These are phyloP conservation scores for Epinephelus coioides DNA, from an alignment of 2,797 vertebrate species.

Conservation along the genomic window DNA sequence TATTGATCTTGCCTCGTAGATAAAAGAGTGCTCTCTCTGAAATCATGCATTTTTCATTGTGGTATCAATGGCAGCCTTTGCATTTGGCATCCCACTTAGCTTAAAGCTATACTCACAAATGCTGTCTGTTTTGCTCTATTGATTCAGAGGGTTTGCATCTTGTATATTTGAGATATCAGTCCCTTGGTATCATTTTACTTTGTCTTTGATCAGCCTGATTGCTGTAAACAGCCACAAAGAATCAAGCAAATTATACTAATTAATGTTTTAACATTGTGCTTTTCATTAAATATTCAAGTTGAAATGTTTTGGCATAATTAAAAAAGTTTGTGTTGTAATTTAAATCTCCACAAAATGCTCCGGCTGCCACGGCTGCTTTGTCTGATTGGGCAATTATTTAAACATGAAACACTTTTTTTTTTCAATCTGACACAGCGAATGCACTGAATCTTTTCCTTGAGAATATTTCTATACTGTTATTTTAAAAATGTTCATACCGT, in stretches of 20 bases:
- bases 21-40: conserved; percentile 85
- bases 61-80: conserved; percentile 87
- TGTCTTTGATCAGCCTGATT: conserved; percentile 84
- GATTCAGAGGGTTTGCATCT: conserved; percentile 84
- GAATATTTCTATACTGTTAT: conserved; percentile 35
- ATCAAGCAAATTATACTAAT: conserved; percentile 81
- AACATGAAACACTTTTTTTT: conserved; percentile 15
- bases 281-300: conserved; percentile 73
- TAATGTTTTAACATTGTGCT: conserved; percentile 70
- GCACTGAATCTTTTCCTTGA: conserved; percentile 14
- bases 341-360: conserved; percentile 23
- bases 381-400: conserved; percentile 37
- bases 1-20: conserved; percentile 87
- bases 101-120: conserved; percentile 88
- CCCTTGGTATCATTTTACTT: conserved; percentile 85
- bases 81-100: conserved; percentile 86
- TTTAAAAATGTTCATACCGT: conserved; percentile 35
- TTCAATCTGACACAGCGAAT: conserved; percentile 17
- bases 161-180: conserved; percentile 83
- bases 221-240: conserved; percentile 80
- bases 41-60: conserved; percentile 89
- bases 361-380: conserved; percentile 28
- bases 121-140: conserved; percentile 89
- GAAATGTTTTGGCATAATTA: conserved; percentile 65
- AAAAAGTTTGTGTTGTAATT: conserved; percentile 60